Percentiles rank a stretch among this genome's conserved stretches.
Conservation (phyloP, 2,888 invertebrate genomes). For the Andrena camellia region DNA sequence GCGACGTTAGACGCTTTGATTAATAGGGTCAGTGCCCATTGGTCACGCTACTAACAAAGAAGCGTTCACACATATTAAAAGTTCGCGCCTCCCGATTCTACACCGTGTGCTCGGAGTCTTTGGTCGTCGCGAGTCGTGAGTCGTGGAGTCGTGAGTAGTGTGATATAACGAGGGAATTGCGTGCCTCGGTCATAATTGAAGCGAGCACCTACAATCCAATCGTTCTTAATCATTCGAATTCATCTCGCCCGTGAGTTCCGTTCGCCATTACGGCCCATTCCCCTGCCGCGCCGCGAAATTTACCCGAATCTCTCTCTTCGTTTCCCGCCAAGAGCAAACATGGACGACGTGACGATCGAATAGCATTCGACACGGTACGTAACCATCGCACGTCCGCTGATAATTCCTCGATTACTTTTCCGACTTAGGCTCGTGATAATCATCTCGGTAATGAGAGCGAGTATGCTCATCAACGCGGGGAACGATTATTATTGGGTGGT, state of each 20-base stretch:
- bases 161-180: constrained; percentile 85
- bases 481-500: no score
- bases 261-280: constrained; percentile 57
- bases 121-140: constrained; percentile 57
- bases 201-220: constrained; percentile 83
- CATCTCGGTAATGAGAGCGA: no score
- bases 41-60: constrained; percentile 85
- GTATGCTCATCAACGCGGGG: no score
- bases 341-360: background rate
- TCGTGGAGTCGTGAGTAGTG: constrained; percentile 59
- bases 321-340: constrained; percentile 26
- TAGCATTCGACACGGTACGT: background rate
- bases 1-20: constrained; percentile 82
- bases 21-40: constrained; percentile 84
- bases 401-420: no score
- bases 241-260: constrained; percentile 75
- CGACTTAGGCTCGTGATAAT: no score
- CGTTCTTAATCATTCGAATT: constrained; percentile 84
- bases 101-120: constrained; percentile 56
- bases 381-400: background rate
- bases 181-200: constrained; percentile 83
- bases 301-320: constrained; percentile 32
- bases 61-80: constrained; percentile 84
- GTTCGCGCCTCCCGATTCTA: constrained; percentile 74
- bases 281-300: constrained; percentile 39